Percentiles rank a stretch among this genome's conserved stretches.
These are phyloP conservation scores for Terrapene triunguis DNA, from an alignment of 2,113 vertebrate genomes.

Conservation along the genomic window DNA sequence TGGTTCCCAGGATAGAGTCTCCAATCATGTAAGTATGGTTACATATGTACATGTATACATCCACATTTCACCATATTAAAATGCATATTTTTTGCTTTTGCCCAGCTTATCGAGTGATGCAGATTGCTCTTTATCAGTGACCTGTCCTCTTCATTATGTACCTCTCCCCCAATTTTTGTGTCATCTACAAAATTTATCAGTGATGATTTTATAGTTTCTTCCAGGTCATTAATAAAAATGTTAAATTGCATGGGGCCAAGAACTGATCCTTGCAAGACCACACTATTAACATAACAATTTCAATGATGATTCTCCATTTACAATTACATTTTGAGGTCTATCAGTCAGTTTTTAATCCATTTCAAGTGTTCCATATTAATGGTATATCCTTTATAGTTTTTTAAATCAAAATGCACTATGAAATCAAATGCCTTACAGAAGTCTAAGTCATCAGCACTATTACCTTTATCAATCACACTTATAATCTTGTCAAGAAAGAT, in stretches of 20 bases:
- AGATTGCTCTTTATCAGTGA: not conserved
- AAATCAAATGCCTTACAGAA: not conserved
- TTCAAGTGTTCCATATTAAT: not conserved
- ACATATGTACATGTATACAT: not conserved
- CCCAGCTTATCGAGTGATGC: not conserved
- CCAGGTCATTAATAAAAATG: not conserved
- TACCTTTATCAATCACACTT: not conserved
- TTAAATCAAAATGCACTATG: not conserved
- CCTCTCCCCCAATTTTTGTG: not conserved
- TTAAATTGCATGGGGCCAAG: not conserved
- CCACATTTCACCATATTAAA: not conserved
- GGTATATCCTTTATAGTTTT: not conserved
- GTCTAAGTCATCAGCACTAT: not conserved
- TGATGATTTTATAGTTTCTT: not conserved
- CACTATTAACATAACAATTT: not conserved
- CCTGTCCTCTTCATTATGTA: not conserved
- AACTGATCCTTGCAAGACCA: not conserved
- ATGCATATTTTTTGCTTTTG: not conserved
- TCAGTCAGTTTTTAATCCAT: not conserved
- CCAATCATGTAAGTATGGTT: not conserved
- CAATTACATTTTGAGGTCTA: not conserved
- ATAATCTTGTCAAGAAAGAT: not conserved
- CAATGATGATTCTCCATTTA: not conserved
- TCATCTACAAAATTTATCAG: not conserved
- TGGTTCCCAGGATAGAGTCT: not conserved